These are phyloP conservation scores for Lithobius niger DNA, from an alignment of 1,140 invertebrate species.

Conservation along the genomic window DNA sequence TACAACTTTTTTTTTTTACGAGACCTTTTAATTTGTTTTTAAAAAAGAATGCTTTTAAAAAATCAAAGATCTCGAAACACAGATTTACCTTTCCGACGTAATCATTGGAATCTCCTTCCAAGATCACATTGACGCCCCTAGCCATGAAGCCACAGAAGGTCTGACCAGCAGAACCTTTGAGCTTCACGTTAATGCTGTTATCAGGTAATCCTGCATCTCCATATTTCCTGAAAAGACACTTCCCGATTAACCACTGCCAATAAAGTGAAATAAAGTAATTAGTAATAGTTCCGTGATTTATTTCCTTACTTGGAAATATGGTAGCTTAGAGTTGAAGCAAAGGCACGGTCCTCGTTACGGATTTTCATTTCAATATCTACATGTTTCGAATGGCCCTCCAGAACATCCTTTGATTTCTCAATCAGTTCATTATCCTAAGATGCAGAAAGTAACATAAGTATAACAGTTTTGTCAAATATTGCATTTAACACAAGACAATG, in stretches of 20 bases:
- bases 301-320: constrained; percentile 70
- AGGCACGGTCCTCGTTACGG: constrained; percentile 81
- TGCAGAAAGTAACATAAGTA: constrained; percentile 17
- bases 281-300: no score
- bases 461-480: no score
- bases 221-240: constrained; percentile 77
- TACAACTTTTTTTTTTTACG: no score
- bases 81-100: constrained; percentile 72
- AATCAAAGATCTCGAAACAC: no score
- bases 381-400: constrained; percentile 51
- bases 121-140: constrained; percentile 70
- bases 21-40: no score
- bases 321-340: constrained; percentile 86
- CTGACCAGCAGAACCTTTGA: constrained; percentile 93
- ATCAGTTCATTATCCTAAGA: constrained; percentile 65
- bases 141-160: constrained; percentile 97
- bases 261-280: no score
- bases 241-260: no score
- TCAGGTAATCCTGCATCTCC: constrained; percentile 76
- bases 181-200: constrained; percentile 66
- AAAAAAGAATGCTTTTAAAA: no score
- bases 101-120: constrained; percentile 97
- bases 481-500: no score
- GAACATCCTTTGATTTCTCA: constrained; percentile 52
- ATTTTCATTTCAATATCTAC: constrained; percentile 67